phyloP scores from a whole-genome alignment of 2,888 invertebrate species.

The Pterostichus niger region DNA sequence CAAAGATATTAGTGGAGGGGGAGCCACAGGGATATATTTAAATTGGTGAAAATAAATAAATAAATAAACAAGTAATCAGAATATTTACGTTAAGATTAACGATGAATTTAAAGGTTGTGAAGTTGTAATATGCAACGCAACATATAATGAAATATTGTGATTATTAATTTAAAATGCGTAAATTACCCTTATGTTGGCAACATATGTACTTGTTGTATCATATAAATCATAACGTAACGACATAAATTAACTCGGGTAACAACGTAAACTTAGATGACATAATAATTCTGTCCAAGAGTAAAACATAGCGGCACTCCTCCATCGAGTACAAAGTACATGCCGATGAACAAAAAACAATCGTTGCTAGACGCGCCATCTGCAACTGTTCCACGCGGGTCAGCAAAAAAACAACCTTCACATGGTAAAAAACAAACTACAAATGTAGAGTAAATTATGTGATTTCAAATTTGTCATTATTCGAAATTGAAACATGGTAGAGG shows the following conservation, averaged over 20 bases:
- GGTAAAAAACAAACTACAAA: background rate
- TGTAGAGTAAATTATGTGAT: conserved; percentile 2
- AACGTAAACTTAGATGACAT: conserved; percentile 8
- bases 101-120: too few relatives aligned
- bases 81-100: too few relatives aligned
- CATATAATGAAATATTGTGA: background rate
- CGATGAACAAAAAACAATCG: conserved; percentile 32
- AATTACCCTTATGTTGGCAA: conserved; percentile 17
- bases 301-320: background rate
- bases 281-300: background rate
- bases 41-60: too few relatives aligned
- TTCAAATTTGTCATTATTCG: conserved; percentile 13
- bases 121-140: background rate
- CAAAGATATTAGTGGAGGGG: too few relatives aligned
- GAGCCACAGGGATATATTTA: too few relatives aligned
- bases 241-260: background rate
- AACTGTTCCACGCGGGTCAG: background rate
- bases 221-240: background rate
- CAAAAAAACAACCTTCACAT: conserved; percentile 32
- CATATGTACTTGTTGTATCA: conserved; percentile 20
- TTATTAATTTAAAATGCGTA: background rate
- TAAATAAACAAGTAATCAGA: too few relatives aligned
- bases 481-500: conserved; percentile 17
- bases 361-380: conserved; percentile 1
- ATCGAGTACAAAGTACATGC: conserved; percentile 12